Evolutionary conservation across 2,113 vertebrate genomes (phyloP), one percentile per base, ranked within the genome.

Genomic region (Galeopterus variegatus): DNA sequence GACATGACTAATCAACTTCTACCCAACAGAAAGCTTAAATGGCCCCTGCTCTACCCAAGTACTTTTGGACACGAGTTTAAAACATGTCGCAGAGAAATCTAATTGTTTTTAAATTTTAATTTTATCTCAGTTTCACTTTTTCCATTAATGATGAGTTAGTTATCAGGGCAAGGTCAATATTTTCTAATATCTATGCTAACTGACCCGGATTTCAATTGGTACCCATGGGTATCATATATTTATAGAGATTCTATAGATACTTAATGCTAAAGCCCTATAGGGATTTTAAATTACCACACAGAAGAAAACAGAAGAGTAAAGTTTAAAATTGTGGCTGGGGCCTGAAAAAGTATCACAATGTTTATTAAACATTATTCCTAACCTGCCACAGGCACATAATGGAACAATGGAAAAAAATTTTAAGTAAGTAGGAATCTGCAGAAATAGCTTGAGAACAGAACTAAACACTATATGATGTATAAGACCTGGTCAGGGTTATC

Each of bases 151-250:
- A 23, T 14, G 14, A 83, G 6, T 95, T 86, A 70, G 7, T 88
- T 60, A 83, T 5, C 36, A 90, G 80, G 18, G 21, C 6, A 54
- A 70, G 17, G 6, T 72, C 45, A 82, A 24, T 88, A 75, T 90
- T 93, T 88, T 62, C 70, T 88, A 91, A 69, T 60, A 95, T 69
- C 41, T 92, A 87, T 18, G 33, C 24, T 54, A 93, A 75, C 8
- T 36, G 56, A 41, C 6, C 41, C 92, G 58, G 62, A 88, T 81
- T 70, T 96, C 48, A 90, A 19, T 1, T 67, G 31, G 26, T 23
- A 52, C 26, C 24, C 17, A 19, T n/a, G 36, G 56, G 23, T n/a
- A 64, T 8, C 15, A 36, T 15, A 58, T 52, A 69, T 70, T 60
- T 69, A 76, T 2, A 83, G 14, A 96, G 6, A 82, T 14, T 72